Percentiles rank a stretch among this genome's conserved stretches.
phyloP scores from a whole-genome alignment of 1,140 invertebrate species.

The Drosophila kikkawai region DNA sequence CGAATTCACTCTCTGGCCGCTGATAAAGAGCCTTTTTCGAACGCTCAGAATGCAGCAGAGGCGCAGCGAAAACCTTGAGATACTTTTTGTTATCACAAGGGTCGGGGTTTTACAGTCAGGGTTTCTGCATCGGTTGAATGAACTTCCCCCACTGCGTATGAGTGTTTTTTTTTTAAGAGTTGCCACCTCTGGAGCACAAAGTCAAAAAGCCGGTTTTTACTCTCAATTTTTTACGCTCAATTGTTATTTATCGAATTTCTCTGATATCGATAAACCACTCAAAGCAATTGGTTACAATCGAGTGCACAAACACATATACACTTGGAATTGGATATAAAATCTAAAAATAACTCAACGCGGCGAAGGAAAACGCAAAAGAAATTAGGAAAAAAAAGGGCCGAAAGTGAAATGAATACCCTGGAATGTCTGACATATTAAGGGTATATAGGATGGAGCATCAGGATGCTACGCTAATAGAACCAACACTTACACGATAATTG shows the following conservation, averaged over 20 bases:
- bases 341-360: conserved; percentile 57
- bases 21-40: conserved; percentile 39
- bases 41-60: conserved; percentile 28
- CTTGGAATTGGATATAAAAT: conserved; percentile 18
- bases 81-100: conserved; percentile 42
- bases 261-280: conserved; percentile 25
- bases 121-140: conserved; percentile 38
- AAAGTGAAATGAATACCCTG: conserved; percentile 43
- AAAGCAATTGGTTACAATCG: conserved; percentile 8
- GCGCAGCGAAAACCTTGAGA: conserved; percentile 46
- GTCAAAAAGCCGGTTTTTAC: conserved; percentile 26
- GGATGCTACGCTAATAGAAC: too few species aligned
- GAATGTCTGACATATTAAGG: too few species aligned
- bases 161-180: conserved; percentile 20
- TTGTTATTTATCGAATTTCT: not conserved
- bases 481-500: too few species aligned
- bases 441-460: not conserved
- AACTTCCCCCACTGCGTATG: conserved; percentile 18
- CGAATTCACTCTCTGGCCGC: conserved; percentile 21
- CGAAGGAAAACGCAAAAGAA: conserved; percentile 12
- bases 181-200: conserved; percentile 9
- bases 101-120: conserved; percentile 14
- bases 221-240: not conserved
- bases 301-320: conserved; percentile 22
- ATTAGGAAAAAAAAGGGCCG: conserved; percentile 21